Percentiles rank a stretch among this genome's conserved stretches.
phyloP scores from a whole-genome alignment of 92 coral and sea anemone genomes.

The Diadumene lineata region DNA sequence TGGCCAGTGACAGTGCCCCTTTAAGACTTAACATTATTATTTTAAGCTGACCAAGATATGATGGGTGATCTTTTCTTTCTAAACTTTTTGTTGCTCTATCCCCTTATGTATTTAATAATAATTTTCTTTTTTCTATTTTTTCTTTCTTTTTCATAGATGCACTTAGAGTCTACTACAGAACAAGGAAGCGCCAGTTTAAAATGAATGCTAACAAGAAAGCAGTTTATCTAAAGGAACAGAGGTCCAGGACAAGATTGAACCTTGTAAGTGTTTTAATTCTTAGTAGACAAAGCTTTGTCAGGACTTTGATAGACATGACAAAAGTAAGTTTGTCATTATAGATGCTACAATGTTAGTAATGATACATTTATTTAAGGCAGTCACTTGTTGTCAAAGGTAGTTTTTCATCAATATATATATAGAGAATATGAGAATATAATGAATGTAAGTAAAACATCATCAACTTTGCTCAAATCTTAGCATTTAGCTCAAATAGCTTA shows the following conservation, averaged over 20 bases:
- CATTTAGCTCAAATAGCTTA: too few relatives aligned
- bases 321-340: background rate
- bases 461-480: too few relatives aligned
- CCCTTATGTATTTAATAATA: too few relatives aligned
- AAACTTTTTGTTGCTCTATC: background rate
- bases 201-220: background rate
- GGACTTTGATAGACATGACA: background rate
- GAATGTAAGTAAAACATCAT: too few relatives aligned
- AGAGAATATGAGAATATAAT: too few relatives aligned
- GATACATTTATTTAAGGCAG: background rate
- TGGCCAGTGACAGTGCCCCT: too few relatives aligned
- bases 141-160: background rate
- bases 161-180: background rate
- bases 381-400: too few relatives aligned
- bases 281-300: background rate
- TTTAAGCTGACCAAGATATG: too few relatives aligned
- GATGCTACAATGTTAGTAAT: background rate
- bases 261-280: background rate
- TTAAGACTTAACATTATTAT: too few relatives aligned
- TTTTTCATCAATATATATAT: too few relatives aligned
- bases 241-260: background rate
- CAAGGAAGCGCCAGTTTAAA: background rate
- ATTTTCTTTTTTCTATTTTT: too few relatives aligned
- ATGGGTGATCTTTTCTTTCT: too few relatives aligned
- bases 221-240: background rate